phyloP scores from a whole-genome alignment of 53 echinoderm and acorn worm genomes.

The Hippasteria phrygiana region DNA sequence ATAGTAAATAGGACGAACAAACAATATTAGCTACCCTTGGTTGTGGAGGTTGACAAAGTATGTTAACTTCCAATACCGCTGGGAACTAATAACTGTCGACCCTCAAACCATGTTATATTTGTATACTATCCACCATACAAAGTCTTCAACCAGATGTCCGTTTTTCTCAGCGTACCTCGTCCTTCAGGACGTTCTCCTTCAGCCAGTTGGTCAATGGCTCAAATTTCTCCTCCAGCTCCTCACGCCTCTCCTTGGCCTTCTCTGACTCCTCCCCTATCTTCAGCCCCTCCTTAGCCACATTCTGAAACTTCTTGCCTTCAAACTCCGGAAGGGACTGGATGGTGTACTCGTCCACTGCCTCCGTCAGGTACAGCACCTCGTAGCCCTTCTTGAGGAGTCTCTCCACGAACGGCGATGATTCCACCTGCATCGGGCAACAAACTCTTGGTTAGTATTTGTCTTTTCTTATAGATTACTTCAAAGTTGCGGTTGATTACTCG shows the following conservation, averaged over 20 bases:
- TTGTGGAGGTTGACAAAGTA: no score
- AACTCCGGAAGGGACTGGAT: conserved; percentile 97
- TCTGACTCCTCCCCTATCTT: conserved; percentile 92
- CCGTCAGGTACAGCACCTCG: conserved; percentile 95
- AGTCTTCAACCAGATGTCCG: no score
- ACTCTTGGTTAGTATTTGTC: no score
- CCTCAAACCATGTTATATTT: no score
- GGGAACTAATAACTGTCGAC: no score
- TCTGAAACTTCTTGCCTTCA: conserved; percentile 99
- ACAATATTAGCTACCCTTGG: no score
- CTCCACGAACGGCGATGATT: conserved; percentile 91
- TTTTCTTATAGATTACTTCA: no score
- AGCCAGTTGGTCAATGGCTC: conserved; percentile 92
- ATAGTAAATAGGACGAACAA: no score
- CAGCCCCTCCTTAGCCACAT: conserved; percentile 97
- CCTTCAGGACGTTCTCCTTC: conserved; percentile 90
- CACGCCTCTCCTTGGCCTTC: conserved; percentile 81
- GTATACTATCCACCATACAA: no score
- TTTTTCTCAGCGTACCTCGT: conserved; percentile 67
- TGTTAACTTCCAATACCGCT: no score
- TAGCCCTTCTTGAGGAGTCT: conserved; percentile 93
- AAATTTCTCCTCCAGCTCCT: conserved; percentile 90
- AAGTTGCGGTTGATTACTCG: no score
- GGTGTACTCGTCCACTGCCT: conserved; percentile 99
- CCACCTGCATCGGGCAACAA: conserved; percentile 74